These are phyloP conservation scores for Desoria tigrina DNA, from an alignment of 2,888 invertebrate genomes.

Conservation along the genomic window DNA sequence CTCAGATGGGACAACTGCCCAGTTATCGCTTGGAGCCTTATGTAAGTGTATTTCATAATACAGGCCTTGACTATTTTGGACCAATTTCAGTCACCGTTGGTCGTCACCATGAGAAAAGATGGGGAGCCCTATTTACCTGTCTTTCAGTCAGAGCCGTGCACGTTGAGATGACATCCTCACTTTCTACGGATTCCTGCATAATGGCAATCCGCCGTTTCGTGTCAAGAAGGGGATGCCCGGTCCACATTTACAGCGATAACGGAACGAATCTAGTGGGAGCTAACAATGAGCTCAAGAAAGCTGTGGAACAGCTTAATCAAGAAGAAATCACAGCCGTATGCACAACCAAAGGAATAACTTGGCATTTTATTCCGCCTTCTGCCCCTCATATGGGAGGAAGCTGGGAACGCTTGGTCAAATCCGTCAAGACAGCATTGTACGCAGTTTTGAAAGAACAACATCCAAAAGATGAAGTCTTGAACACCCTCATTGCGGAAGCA, in stretches of 20 bases:
- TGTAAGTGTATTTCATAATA: background rate
- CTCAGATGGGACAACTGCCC: constrained; percentile 16
- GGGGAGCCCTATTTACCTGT: constrained; percentile 12
- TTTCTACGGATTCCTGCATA: background rate
- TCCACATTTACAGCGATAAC: constrained; percentile 7
- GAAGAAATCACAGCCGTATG: background rate
- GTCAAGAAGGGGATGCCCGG: background rate
- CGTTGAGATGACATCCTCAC: background rate
- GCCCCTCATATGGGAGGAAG: constrained; percentile 15
- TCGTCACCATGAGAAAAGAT: constrained; percentile 7
- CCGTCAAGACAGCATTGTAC: background rate
- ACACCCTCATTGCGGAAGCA: constrained; percentile 9
- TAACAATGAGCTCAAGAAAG: constrained; percentile 3
- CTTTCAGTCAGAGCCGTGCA: constrained; percentile 3
- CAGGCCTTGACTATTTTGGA: constrained; percentile 12
- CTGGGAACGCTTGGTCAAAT: constrained; percentile 2
- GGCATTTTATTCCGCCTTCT: constrained; percentile 11
- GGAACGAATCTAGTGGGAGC: constrained; percentile 12
- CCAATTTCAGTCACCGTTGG: background rate
- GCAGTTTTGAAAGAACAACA: background rate
- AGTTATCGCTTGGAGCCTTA: background rate
- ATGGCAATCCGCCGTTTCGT: background rate
- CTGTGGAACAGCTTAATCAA: background rate
- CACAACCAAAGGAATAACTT: background rate
- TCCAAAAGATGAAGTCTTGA: background rate